These are phyloP conservation scores for Ondatra zibethicus DNA, from an alignment of 2,113 vertebrate species.

Conservation along the genomic window DNA sequence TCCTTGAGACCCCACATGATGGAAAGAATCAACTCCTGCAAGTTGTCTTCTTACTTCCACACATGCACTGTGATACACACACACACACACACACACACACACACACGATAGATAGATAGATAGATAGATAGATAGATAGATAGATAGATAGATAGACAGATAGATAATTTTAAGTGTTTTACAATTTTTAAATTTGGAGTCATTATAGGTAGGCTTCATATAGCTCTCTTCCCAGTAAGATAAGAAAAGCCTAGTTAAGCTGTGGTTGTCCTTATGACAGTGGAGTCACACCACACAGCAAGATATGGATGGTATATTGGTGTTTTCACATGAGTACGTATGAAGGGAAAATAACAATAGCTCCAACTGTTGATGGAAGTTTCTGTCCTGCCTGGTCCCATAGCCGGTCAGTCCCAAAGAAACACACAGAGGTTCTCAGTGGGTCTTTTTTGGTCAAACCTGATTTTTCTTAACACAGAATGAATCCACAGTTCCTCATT, in stretches of 20 bases:
- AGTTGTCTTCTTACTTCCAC: not conserved
- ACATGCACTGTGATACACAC: not conserved
- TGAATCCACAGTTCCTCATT: too few species aligned
- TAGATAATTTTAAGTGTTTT: not conserved
- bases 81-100: not conserved
- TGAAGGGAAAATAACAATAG: not conserved
- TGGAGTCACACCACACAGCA: not conserved
- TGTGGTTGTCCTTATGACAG: not conserved
- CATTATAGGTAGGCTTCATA: not conserved
- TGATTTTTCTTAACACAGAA: too few species aligned
- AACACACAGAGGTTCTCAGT: too few species aligned
- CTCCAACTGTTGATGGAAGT: not conserved
- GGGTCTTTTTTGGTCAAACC: too few species aligned
- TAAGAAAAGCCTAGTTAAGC: constrained; percentile 6
- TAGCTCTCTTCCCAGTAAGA: constrained; percentile 1
- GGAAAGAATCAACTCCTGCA: not conserved
- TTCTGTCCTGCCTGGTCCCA: too few species aligned
- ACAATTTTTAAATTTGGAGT: constrained; percentile 42
- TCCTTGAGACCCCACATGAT: not conserved
- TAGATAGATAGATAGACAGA: not conserved
- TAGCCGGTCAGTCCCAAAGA: too few species aligned
- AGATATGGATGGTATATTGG: not conserved
- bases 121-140: not conserved
- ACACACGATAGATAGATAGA: not conserved
- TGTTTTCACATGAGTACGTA: not conserved